Conservation (phyloP, 2,113 vertebrate genomes). For the Sturnira hondurensis region DNA sequence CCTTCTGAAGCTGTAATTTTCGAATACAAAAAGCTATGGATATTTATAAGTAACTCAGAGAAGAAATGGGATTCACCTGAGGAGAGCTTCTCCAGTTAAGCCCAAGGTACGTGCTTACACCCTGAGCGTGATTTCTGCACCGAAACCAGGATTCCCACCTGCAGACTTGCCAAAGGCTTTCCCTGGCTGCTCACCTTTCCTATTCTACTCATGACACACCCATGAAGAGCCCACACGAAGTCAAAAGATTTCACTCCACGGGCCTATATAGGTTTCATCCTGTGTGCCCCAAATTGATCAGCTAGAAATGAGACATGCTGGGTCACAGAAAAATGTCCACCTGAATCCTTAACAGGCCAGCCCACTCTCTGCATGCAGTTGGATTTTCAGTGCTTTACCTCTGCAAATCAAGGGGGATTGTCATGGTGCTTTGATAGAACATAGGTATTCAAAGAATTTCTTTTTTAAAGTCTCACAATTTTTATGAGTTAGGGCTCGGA, state of each 20-base stretch:
- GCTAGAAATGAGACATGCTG: background rate
- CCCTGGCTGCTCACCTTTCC: background rate
- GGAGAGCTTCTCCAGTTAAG: background rate
- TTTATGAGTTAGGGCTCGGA: background rate
- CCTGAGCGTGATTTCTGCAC: background rate
- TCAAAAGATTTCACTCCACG: background rate
- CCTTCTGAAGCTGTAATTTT: constrained; percentile 36
- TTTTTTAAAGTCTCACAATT: background rate
- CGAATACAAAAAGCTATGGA: background rate
- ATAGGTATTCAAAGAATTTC: background rate
- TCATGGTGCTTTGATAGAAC: background rate
- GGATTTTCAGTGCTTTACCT: background rate
- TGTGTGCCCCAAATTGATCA: background rate
- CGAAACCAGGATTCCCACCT: background rate
- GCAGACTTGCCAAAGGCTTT: background rate
- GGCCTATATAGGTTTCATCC: background rate
- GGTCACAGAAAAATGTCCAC: background rate
- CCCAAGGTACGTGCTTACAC: background rate
- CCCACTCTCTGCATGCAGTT: background rate
- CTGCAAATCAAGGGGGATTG: background rate
- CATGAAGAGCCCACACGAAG: background rate
- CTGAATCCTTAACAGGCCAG: background rate
- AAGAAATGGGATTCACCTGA: background rate
- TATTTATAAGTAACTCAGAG: background rate
- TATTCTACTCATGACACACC: background rate